Percentiles rank a stretch among this genome's conserved stretches.
phyloP scores from a whole-genome alignment of 1,140 invertebrate species.

The Heliconius hewitsoni region DNA sequence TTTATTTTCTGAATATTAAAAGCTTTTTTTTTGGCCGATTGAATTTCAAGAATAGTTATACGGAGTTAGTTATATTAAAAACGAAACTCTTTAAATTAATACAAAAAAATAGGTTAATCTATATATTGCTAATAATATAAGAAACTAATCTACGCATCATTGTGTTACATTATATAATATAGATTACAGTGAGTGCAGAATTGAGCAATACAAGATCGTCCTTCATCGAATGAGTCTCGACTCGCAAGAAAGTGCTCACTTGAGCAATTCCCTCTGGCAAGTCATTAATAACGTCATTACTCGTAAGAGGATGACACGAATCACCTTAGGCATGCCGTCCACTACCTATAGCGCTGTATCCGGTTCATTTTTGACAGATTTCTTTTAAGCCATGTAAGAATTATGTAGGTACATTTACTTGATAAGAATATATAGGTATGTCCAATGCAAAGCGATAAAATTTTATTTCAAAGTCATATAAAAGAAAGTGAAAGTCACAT shows the following conservation, averaged over 20 bases:
- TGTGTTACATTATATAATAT: not conserved
- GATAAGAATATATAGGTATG: constrained; percentile 11
- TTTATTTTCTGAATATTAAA: not conserved
- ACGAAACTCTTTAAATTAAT: not conserved
- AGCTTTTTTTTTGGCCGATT: not conserved
- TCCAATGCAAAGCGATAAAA: constrained; percentile 9
- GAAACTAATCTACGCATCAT: not conserved
- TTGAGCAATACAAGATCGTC: constrained; percentile 23
- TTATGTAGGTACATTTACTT: not conserved
- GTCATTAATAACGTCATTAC: constrained; percentile 42
- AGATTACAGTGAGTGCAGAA: constrained; percentile 17
- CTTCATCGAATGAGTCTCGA: constrained; percentile 22
- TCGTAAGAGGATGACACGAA: constrained; percentile 37
- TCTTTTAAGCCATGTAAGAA: not conserved
- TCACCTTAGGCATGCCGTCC: constrained; percentile 27
- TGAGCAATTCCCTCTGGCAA: constrained; percentile 38
- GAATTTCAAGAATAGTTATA: not conserved
- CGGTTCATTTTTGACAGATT: constrained; percentile 1
- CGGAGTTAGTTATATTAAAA: not conserved
- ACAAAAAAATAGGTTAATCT: not conserved
- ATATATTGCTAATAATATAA: not conserved
- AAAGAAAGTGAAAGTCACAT: constrained; percentile 29
- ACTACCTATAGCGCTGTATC: constrained; percentile 2
- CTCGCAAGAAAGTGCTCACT: constrained; percentile 39
- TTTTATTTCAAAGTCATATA: constrained; percentile 16